These are phyloP conservation scores for Syritta pipiens DNA, from an alignment of 2,888 invertebrate genomes.

Conservation along the genomic window DNA sequence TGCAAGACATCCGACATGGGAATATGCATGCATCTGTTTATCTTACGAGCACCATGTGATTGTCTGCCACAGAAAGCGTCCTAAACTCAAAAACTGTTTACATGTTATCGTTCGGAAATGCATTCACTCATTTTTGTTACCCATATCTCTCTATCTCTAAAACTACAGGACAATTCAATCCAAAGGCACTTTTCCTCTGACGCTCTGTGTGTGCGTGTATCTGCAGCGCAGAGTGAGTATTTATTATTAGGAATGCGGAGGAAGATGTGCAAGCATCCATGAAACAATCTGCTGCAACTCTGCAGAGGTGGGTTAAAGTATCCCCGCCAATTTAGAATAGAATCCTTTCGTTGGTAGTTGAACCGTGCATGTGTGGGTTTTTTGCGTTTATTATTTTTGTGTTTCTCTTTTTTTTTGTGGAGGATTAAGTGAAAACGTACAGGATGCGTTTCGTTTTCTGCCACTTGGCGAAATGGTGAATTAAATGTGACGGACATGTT, in stretches of 20 bases:
- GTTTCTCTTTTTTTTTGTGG: no score
- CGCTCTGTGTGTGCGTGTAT: slow-evolving; percentile 1
- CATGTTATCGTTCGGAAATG: background rate
- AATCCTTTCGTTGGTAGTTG: no score
- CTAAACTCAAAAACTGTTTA: background rate
- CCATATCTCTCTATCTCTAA: no score
- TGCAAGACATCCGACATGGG: no score
- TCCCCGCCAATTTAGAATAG: slow-evolving; percentile 13
- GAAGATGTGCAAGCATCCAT: slow-evolving; percentile 18
- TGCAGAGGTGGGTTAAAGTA: slow-evolving; percentile 5
- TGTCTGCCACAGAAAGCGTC: background rate
- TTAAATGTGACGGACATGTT: no score
- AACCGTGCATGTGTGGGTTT: background rate
- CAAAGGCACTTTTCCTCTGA: background rate
- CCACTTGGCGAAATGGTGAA: no score
- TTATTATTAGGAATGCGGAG: slow-evolving; percentile 16
- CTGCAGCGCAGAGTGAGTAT: slow-evolving; percentile 7
- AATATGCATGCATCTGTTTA: no score
- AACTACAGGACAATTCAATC: background rate
- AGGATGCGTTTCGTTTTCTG: no score
- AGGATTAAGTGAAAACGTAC: background rate
- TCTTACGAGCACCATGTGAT: no score
- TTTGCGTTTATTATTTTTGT: background rate
- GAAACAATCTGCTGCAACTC: slow-evolving; percentile 10
- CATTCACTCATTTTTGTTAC: background rate